Conservation (phyloP, 1,140 invertebrate genomes). For the Pseudomyrmex cubaensis region DNA sequence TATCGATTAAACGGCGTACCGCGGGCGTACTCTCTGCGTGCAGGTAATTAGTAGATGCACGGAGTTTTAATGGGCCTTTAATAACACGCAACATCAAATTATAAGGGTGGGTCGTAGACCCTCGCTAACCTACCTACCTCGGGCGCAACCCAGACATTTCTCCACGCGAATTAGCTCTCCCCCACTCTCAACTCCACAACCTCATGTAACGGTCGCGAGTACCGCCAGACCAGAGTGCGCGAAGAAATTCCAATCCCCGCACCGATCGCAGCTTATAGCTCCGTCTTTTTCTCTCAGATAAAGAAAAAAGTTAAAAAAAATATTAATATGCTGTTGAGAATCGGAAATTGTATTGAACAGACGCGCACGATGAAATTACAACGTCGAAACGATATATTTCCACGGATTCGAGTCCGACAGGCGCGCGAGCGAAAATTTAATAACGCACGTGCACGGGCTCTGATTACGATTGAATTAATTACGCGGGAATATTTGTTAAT, state of each 20-base stretch:
- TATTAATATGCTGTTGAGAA: slow-evolving; percentile 59
- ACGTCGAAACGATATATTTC: slow-evolving; percentile 42
- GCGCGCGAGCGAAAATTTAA: slow-evolving; percentile 69
- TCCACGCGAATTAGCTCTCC: neutral
- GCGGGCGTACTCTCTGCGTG: slow-evolving; percentile 74
- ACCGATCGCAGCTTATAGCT: neutral
- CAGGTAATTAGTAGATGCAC: slow-evolving; percentile 80
- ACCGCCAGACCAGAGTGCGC: neutral
- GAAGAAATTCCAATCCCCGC: slow-evolving; percentile 7
- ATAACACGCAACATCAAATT: slow-evolving; percentile 81
- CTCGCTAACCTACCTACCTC: slow-evolving; percentile 9
- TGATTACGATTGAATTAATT: slow-evolving; percentile 75
- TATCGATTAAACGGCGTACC: slow-evolving; percentile 78
- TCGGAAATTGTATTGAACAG: slow-evolving; percentile 65
- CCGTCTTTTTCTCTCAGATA: neutral
- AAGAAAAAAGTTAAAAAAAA: slow-evolving; percentile 62
- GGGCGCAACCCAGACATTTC: neutral
- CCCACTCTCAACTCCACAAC: too few species aligned
- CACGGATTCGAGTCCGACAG: slow-evolving; percentile 10
- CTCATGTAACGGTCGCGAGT: neutral
- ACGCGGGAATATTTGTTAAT: slow-evolving; percentile 74
- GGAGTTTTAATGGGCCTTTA: slow-evolving; percentile 80
- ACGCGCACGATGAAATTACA: slow-evolving; percentile 67
- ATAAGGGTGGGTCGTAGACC: slow-evolving; percentile 74
- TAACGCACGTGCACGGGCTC: slow-evolving; percentile 63